Evolutionary conservation across 2,113 vertebrate species (phyloP), one percentile per base, ranked within the genome.

Genomic region (Formicarius rufipectus): DNA sequence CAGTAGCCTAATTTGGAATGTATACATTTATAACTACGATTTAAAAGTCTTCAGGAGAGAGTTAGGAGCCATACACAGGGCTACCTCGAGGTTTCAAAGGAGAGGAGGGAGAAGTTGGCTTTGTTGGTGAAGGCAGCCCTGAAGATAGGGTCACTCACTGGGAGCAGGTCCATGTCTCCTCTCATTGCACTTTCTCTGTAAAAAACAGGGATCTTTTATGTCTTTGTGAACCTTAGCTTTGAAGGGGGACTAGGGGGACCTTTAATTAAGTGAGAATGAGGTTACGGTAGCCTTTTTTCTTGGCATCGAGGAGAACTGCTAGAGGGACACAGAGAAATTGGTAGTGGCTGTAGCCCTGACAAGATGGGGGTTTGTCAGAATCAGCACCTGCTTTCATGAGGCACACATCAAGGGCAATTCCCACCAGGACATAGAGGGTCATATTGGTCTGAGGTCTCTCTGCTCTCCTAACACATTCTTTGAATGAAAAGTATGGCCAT

Each of bases 131-230:
- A 52, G 56, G 79, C 50, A 78, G 35, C 25, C n/a, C 59, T 1
- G 0, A 14, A 49, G 60, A 12, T 24, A 22, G 30, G 39, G 37
- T 47, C 0, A 0, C 18, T 84, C 21, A 19, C 33, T 4, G 1
- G 68, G 39, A 73, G 27, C 0, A 2, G 20, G 45, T 56, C 50
- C 47, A 3, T 17, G 9, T 14, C 56, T 53, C 49, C 12, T 50
- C n/a, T 92, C 6, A 4, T 13, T 56, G 42, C 2, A 1, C 21
- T 24, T 59, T n/a, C 62, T 58, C 39, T 30, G 30, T 47, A 9
- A 62, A 88, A 79, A 45, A 0, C 4, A 12, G 33, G 31, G 27
- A 58, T 67, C 23, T n/a, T 59, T 33, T 14, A 12, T 92, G 86
- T 20, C 58, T 60, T 60, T 81, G 42, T 76, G 35, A 62, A 22